Evolutionary conservation across 2,113 vertebrate genomes (phyloP).

Genomic region (Peromyscus leucopus): DNA sequence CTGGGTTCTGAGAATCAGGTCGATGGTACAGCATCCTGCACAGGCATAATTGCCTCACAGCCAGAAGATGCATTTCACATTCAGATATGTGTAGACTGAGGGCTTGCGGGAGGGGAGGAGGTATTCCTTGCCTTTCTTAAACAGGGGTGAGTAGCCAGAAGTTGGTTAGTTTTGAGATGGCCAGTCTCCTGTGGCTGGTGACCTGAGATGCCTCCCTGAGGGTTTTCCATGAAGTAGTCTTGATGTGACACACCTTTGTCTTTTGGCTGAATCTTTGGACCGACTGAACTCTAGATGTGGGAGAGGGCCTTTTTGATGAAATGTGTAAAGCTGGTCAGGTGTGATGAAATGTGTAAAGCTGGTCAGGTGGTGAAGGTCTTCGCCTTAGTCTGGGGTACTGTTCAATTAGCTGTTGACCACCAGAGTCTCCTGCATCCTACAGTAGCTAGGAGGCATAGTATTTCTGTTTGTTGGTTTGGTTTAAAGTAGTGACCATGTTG

Average conservation of each 20-base stretch:
- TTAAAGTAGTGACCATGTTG: neutral
- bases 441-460: neutral
- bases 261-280: neutral
- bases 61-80: conserved; percentile 43
- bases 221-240: conserved; percentile 46
- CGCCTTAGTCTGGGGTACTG: neutral
- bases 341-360: conserved; percentile 37
- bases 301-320: neutral
- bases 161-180: conserved; percentile 25
- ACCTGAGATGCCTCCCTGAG: neutral
- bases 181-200: neutral
- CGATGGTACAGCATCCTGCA: neutral
- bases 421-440: neutral
- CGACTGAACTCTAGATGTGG: neutral
- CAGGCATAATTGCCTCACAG: neutral
- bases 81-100: neutral
- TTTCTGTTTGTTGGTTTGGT: neutral
- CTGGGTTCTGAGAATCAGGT: neutral
- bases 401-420: neutral
- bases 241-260: neutral
- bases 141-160: neutral
- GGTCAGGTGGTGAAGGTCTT: neutral
- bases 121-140: neutral
- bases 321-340: neutral
- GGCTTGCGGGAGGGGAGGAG: neutral